These are phyloP conservation scores for chimpanzee (Pan troglodytes) DNA, from an alignment of 2,113 vertebrate genomes.

Conservation along the genomic window NHGRI_mPanTro3-v2.1_pri NC_072421.2:36563001-36563500, in stretches of 20 bases:
- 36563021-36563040: neutral
- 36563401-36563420: neutral
- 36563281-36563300: neutral
- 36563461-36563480: neutral
- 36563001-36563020: neutral
- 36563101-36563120: constrained; percentile 75
- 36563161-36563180: neutral
- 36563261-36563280: neutral
- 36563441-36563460: neutral
- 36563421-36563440: neutral
- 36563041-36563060: neutral
- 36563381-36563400: neutral
- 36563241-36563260: neutral
- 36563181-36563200: neutral
- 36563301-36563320: neutral
- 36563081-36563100: neutral
- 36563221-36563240: neutral
- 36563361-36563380: neutral
- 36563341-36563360: neutral
- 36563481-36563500: neutral
- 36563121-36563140: constrained; percentile 79
- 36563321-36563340: neutral
- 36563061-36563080: neutral
- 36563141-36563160: neutral
- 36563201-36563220: neutral